A percentile compares a stretch with the other conserved stretches of the same genome.
These are phyloP conservation scores for Pristionchus exspectatus DNA, from an alignment of 2,888 invertebrate species.

Conservation along the genomic window DNA sequence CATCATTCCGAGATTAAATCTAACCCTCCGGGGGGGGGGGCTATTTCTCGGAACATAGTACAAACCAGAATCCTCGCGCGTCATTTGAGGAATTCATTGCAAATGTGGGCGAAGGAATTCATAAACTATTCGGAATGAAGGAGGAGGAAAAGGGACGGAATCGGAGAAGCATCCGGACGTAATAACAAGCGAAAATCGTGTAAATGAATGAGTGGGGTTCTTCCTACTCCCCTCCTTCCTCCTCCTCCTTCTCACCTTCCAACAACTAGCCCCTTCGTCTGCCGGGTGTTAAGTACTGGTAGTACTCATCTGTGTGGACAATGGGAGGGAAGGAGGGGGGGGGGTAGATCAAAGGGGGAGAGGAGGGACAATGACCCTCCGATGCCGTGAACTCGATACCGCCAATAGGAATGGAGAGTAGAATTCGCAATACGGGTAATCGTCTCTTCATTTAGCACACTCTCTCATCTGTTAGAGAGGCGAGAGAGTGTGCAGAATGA, in stretches of 20 bases:
- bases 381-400: background rate
- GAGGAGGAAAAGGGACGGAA: background rate
- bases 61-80: background rate
- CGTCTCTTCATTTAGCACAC: too few relatives aligned
- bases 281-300: slow-evolving; percentile 28
- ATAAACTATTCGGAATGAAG: background rate
- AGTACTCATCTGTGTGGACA: background rate
- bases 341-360: background rate
- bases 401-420: background rate
- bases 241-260: slow-evolving; percentile 8
- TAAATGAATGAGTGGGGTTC: background rate
- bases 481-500: too few relatives aligned
- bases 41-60: background rate
- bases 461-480: too few relatives aligned
- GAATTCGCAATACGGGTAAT: too few relatives aligned
- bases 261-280: slow-evolving; percentile 18
- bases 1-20: background rate
- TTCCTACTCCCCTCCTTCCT: background rate
- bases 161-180: background rate
- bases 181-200: slow-evolving; percentile 6
- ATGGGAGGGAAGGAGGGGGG: background rate
- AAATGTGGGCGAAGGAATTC: background rate
- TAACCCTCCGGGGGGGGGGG: background rate
- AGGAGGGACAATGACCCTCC: background rate
- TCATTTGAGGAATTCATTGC: background rate